A percentile compares a stretch with the other conserved stretches of the same genome.
phyloP scores from a whole-genome alignment of 1,140 invertebrate species.

The Saxidomus purpurata region DNA sequence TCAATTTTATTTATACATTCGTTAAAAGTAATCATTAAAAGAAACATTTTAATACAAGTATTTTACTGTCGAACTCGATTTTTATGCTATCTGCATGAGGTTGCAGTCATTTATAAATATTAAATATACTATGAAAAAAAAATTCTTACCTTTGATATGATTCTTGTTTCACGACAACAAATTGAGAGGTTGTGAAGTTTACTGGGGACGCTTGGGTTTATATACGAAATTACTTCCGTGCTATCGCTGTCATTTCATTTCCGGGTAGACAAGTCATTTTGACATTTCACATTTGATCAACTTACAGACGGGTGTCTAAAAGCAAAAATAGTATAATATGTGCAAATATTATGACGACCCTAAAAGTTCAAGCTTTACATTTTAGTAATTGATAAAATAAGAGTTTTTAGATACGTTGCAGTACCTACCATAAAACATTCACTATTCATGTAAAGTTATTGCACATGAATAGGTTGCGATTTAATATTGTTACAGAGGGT shows the following conservation, averaged over 20 bases:
- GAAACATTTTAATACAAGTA: background rate
- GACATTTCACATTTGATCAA: background rate
- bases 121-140: background rate
- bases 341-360: no score
- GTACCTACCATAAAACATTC: no score
- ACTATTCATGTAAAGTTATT: no score
- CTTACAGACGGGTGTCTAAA: background rate
- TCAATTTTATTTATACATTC: background rate
- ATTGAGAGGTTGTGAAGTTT: background rate
- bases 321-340: no score
- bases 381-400: no score
- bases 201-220: background rate
- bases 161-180: background rate
- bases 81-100: background rate
- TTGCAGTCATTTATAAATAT: background rate
- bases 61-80: background rate
- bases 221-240: constrained; percentile 7
- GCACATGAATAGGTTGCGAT: no score
- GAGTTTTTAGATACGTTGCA: no score
- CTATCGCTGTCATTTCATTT: background rate
- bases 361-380: no score
- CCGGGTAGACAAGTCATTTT: constrained; percentile 2
- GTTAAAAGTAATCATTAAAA: background rate
- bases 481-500: no score
- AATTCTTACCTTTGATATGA: constrained; percentile 4